Conservation (phyloP, 2,888 invertebrate species). For the Amiota minor region DNA sequence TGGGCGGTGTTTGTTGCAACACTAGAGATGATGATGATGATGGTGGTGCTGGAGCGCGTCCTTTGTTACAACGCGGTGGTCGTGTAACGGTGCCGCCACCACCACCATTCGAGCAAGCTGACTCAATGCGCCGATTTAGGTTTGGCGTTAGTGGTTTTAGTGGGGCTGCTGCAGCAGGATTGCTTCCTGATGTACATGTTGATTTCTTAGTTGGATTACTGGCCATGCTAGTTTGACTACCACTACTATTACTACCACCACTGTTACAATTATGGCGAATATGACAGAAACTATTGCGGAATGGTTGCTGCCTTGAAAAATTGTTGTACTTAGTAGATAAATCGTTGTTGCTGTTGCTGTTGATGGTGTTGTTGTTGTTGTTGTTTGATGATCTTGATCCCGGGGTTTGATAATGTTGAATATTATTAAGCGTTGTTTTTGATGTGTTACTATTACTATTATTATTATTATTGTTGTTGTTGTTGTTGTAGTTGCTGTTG, state of each 20-base stretch:
- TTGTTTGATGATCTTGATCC: constrained; percentile 1
- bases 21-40: constrained; percentile 33
- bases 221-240: constrained; percentile 35
- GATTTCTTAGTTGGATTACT: constrained; percentile 11
- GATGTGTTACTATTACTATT: constrained; percentile 36
- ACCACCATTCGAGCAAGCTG: constrained; percentile 49
- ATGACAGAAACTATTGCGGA: constrained; percentile 71
- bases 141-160: constrained; percentile 72
- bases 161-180: neutral
- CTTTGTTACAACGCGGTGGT: constrained; percentile 43
- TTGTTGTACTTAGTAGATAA: constrained; percentile 42
- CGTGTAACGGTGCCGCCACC: constrained; percentile 47
- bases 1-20: constrained; percentile 41
- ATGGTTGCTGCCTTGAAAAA: constrained; percentile 69
- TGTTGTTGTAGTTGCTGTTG: constrained; percentile 16
- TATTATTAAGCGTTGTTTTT: constrained; percentile 29
- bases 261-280: constrained; percentile 53
- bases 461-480: constrained; percentile 39
- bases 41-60: constrained; percentile 54
- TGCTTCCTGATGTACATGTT: neutral
- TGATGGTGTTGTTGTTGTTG: constrained; percentile 41
- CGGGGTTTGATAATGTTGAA: neutral
- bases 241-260: constrained; percentile 36
- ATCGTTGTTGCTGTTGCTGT: constrained; percentile 40
- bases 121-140: constrained; percentile 70